Conservation (phyloP, 2,797 vertebrate species). For the Xenentodon cancila region DNA sequence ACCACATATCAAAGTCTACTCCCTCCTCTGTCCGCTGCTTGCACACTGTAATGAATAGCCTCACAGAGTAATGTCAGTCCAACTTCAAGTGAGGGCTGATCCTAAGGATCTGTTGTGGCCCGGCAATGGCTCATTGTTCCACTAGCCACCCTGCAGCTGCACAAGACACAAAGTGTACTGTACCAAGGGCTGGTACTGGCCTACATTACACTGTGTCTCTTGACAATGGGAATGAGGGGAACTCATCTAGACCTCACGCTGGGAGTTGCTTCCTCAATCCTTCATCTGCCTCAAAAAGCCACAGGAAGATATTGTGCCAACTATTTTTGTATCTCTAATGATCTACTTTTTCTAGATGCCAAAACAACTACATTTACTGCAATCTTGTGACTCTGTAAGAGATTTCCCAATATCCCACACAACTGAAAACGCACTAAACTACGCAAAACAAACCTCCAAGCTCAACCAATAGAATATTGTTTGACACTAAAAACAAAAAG, state of each 20-base stretch:
- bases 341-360: slow-evolving; percentile 6
- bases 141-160: slow-evolving; percentile 68
- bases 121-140: slow-evolving; percentile 76
- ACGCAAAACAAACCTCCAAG: not conserved
- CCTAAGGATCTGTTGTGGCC: slow-evolving; percentile 69
- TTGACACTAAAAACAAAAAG: not conserved
- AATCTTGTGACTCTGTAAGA: slow-evolving; percentile 6
- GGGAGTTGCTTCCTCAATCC: slow-evolving; percentile 57
- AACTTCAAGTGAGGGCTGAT: slow-evolving; percentile 70
- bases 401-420: slow-evolving; percentile 4
- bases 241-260: slow-evolving; percentile 51
- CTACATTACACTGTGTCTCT: slow-evolving; percentile 71
- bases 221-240: slow-evolving; percentile 57
- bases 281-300: slow-evolving; percentile 33
- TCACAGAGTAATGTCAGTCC: slow-evolving; percentile 53
- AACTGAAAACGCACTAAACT: not conserved
- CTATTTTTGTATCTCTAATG: not conserved
- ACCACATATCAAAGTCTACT: slow-evolving; percentile 40
- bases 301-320: slow-evolving; percentile 3
- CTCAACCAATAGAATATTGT: not conserved
- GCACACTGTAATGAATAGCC: slow-evolving; percentile 56
- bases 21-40: slow-evolving; percentile 41
- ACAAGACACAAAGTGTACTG: slow-evolving; percentile 71
- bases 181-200: slow-evolving; percentile 75
- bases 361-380: not conserved